phyloP scores from a whole-genome alignment of 2,888 invertebrate species.

The Polyommatus iphigenia region DNA sequence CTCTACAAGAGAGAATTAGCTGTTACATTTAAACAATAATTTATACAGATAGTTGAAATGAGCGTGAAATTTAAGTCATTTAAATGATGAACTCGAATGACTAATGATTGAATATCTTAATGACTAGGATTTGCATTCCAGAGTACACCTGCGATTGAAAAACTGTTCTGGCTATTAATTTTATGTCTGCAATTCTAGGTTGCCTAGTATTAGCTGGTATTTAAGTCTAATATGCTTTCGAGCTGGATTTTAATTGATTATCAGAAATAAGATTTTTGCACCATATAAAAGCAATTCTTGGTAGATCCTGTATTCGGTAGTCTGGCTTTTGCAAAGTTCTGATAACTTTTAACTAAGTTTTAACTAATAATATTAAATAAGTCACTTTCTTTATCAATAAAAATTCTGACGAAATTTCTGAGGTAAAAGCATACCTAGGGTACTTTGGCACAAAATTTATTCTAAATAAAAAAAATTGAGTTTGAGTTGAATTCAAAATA shows the following conservation, averaged over 20 bases:
- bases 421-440: too few species aligned
- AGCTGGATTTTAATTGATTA: not conserved
- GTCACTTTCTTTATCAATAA: too few species aligned
- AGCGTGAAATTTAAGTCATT: slow-evolving; percentile 29
- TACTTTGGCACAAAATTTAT: too few species aligned
- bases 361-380: too few species aligned
- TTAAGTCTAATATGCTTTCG: not conserved
- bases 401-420: too few species aligned
- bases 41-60: slow-evolving; percentile 17
- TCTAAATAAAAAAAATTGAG: too few species aligned
- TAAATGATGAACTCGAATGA: slow-evolving; percentile 13
- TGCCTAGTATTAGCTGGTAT: not conserved
- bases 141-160: slow-evolving; percentile 30
- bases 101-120: slow-evolving; percentile 21
- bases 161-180: slow-evolving; percentile 28
- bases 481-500: too few species aligned
- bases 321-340: too few species aligned
- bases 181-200: slow-evolving; percentile 10
- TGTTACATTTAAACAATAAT: not conserved
- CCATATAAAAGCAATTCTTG: not conserved
- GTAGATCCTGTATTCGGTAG: not conserved
- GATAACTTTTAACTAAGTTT: too few species aligned
- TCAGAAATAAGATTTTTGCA: not conserved
- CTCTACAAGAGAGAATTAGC: not conserved
- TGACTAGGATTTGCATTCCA: slow-evolving; percentile 28